A percentile compares a stretch with the other conserved stretches of the same genome.
phyloP scores from a whole-genome alignment of 2,888 invertebrate species.

The Aquatica leii region DNA sequence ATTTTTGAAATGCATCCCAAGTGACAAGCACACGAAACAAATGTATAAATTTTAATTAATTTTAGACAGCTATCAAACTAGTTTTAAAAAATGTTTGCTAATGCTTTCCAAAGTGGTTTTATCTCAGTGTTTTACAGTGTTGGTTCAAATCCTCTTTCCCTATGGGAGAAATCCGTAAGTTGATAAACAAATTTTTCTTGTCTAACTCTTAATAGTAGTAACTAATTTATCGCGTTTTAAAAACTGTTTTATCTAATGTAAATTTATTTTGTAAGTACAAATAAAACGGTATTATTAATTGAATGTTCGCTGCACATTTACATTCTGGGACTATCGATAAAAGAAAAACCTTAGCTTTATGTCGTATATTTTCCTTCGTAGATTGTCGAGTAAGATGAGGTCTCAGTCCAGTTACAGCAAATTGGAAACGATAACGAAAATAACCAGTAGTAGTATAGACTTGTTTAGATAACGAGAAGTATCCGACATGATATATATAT shows the following conservation, averaged over 20 bases:
- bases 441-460: neutral
- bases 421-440: slow-evolving; percentile 10
- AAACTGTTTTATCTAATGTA: no score
- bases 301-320: no score
- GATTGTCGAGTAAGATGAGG: no score
- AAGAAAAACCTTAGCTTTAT: neutral
- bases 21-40: slow-evolving; percentile 25
- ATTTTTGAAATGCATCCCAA: slow-evolving; percentile 12
- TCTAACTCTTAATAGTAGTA: neutral
- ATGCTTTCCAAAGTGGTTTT: slow-evolving; percentile 74
- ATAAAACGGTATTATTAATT: no score
- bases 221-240: neutral
- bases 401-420: neutral
- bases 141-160: slow-evolving; percentile 71
- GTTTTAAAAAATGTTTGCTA: slow-evolving; percentile 67
- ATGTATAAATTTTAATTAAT: slow-evolving; percentile 9
- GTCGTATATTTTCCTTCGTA: no score
- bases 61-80: slow-evolving; percentile 28
- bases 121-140: slow-evolving; percentile 73
- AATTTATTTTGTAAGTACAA: no score
- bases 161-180: slow-evolving; percentile 71
- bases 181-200: neutral
- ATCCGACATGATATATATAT: no score
- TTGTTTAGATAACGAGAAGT: no score
- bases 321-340: no score